Percentiles rank a stretch among this genome's conserved stretches.
Conservation (phyloP, 2,888 invertebrate genomes). For the Polymixis lichenea region DNA sequence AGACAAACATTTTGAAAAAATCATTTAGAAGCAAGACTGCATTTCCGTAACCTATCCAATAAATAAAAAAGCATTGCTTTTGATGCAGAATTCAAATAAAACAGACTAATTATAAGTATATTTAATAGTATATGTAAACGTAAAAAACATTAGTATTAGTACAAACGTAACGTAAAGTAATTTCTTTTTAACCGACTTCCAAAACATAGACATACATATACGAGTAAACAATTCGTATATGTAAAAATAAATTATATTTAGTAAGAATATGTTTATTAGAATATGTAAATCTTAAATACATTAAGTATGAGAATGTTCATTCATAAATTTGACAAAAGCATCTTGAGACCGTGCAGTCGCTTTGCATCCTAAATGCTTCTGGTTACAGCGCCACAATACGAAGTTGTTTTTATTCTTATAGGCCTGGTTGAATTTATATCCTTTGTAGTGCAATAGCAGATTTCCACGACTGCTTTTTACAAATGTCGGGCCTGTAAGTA, state of each 20-base stretch:
- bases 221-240: too few species aligned
- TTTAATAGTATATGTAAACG: background rate
- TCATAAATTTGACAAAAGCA: background rate
- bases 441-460: constrained; percentile 8
- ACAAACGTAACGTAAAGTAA: too few species aligned
- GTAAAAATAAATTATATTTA: background rate
- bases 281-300: background rate
- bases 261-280: constrained; percentile 9
- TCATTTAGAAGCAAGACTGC: too few species aligned
- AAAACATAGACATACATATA: too few species aligned
- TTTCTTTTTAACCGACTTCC: too few species aligned
- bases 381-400: constrained; percentile 25
- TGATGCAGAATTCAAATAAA: background rate
- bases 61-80: background rate
- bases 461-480: constrained; percentile 10
- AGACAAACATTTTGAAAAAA: too few species aligned
- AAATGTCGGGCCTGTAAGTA: constrained; percentile 29
- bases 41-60: background rate
- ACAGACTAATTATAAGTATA: background rate
- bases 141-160: background rate
- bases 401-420: constrained; percentile 9
- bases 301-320: constrained; percentile 15
- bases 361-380: constrained; percentile 20
- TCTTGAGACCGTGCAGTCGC: constrained; percentile 2
- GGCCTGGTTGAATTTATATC: constrained; percentile 23